Conservation (phyloP, 2,888 invertebrate genomes). For the Pandemis corylana region DNA sequence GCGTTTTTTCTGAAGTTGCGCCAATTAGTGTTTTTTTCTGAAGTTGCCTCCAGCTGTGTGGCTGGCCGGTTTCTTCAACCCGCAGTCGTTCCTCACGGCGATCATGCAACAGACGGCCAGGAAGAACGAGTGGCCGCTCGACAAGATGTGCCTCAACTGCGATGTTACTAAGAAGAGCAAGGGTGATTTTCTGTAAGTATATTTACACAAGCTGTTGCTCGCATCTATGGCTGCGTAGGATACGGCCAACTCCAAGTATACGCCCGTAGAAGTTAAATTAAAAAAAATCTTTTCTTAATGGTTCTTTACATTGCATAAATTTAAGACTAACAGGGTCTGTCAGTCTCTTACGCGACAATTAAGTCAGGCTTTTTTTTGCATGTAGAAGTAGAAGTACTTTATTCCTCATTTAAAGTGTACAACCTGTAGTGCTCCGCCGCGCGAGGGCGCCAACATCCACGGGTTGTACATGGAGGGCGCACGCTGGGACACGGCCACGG, state of each 20-base stretch:
- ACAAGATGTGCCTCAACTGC: conserved; percentile 97
- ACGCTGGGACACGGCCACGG: conserved; percentile 93
- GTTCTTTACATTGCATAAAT: neutral
- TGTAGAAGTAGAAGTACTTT: neutral
- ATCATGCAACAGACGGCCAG: conserved; percentile 99
- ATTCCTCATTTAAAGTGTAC: neutral
- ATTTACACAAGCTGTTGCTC: neutral
- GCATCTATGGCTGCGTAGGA: too few relatives aligned
- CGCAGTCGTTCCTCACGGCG: conserved; percentile 97
- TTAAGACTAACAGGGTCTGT: too few relatives aligned
- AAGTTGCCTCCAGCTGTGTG: conserved; percentile 94
- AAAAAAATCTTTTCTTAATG: neutral
- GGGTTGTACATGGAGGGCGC: conserved; percentile 97
- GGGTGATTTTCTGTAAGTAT: conserved; percentile 90
- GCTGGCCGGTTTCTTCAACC: conserved; percentile 98
- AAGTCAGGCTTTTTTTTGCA: too few relatives aligned
- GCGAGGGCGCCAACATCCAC: conserved; percentile 96
- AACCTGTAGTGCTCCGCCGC: conserved; percentile 87
- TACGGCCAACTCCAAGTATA: neutral
- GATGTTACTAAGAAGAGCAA: conserved; percentile 96
- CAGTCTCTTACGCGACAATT: too few relatives aligned
- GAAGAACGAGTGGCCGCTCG: conserved; percentile 97
- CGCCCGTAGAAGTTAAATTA: neutral
- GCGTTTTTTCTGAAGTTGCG: too few relatives aligned
- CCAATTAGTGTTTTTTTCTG: neutral